Evolutionary conservation across 2,113 vertebrate species (phyloP).

Genomic region (Callipepla squamata): DNA sequence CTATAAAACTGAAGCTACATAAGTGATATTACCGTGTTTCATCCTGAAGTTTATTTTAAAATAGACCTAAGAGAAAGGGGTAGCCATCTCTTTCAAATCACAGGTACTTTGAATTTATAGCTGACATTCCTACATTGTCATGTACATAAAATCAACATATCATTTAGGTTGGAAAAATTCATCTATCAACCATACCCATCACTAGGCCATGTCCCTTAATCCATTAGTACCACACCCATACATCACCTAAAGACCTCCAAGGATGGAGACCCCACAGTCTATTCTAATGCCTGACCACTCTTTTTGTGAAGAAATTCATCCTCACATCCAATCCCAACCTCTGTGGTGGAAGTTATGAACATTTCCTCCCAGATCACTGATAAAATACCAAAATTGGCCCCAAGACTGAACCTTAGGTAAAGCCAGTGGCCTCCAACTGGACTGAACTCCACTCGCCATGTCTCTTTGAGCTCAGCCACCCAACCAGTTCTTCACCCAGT

Average conservation of each 20-base stretch:
- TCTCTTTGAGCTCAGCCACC: background rate
- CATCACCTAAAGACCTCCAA: background rate
- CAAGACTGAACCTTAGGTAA: background rate
- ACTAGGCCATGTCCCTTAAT: background rate
- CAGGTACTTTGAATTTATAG: background rate
- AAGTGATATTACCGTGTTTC: background rate
- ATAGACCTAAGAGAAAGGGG: background rate
- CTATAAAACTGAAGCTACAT: background rate
- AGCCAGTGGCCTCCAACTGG: background rate
- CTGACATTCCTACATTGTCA: background rate
- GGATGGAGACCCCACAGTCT: background rate
- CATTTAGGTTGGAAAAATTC: background rate
- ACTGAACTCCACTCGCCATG: background rate
- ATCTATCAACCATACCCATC: background rate
- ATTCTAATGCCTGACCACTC: background rate
- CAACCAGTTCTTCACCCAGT: background rate
- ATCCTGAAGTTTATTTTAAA: background rate
- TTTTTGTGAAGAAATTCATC: background rate
- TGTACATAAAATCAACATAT: background rate
- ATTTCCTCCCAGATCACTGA: background rate
- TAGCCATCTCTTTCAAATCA: background rate
- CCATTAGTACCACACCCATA: background rate
- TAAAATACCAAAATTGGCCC: background rate
- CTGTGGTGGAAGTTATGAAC: background rate
- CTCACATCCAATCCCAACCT: background rate